A percentile compares a stretch with the other conserved stretches of the same genome.
Evolutionary conservation across 2,797 vertebrate species (phyloP).

Genomic region (Sciurus vulgaris): DNA sequence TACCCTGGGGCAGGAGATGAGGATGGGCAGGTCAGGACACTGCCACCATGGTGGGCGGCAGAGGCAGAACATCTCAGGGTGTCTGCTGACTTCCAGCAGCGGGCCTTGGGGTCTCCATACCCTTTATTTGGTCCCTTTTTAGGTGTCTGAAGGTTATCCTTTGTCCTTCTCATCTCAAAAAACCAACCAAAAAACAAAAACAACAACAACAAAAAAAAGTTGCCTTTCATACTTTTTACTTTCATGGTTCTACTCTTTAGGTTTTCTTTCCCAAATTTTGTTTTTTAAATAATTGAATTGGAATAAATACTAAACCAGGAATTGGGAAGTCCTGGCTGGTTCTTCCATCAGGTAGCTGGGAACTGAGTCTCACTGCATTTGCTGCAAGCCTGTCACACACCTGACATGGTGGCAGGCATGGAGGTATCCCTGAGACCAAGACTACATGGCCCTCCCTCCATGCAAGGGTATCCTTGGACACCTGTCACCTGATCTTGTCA

Average conservation of each 20-base stretch:
- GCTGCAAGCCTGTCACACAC: not conserved
- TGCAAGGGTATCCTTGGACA: not conserved
- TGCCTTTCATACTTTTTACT: not conserved
- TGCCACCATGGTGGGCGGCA: rapidly evolving
- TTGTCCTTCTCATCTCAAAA: not conserved
- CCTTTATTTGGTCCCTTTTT: not conserved
- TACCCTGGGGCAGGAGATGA: not conserved
- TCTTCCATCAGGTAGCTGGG: rapidly evolving
- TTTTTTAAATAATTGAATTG: not conserved
- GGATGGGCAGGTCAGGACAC: not conserved
- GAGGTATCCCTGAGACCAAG: not conserved
- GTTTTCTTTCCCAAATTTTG: not conserved
- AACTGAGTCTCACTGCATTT: not conserved
- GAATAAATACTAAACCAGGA: not conserved
- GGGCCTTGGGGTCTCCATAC: not conserved
- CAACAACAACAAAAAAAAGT: no score
- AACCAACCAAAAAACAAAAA: not conserved
- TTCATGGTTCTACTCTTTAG: not conserved
- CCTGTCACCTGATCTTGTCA: not conserved
- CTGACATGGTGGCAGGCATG: rapidly evolving
- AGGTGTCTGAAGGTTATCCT: not conserved
- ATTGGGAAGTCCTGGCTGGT: not conserved
- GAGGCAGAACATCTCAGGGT: not conserved
- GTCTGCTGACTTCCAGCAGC: rapidly evolving
- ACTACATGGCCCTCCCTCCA: rapidly evolving